A percentile compares a stretch with the other conserved stretches of the same genome.
Conservation (phyloP, 2,113 vertebrate species). For the Actenoides lindsayi region DNA sequence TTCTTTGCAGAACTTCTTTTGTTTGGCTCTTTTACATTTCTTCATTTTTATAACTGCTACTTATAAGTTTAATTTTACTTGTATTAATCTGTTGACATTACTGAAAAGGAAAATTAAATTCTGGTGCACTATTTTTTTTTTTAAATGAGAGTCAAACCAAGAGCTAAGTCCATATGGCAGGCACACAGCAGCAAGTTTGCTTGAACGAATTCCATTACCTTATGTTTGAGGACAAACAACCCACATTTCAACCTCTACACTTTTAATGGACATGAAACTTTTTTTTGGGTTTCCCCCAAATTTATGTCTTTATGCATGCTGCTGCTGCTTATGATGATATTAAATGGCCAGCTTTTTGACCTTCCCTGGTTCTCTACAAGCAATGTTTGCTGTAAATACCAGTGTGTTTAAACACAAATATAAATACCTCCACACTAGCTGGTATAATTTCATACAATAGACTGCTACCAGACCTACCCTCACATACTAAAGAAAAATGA, state of each 20-base stretch:
- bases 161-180: not conserved
- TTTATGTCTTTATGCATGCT: not conserved
- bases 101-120: not conserved
- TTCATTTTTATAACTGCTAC: not conserved
- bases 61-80: not conserved
- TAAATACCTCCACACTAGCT: not conserved
- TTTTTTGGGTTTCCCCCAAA: not conserved
- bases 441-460: not conserved
- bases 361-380: not conserved
- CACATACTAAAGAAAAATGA: not conserved
- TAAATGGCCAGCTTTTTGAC: not conserved
- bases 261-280: not conserved
- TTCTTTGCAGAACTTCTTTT: not conserved
- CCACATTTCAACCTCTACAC: not conserved
- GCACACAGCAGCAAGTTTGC: not conserved
- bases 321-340: not conserved
- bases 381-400: rapidly evolving
- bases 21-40: not conserved
- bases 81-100: not conserved
- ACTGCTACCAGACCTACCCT: not conserved
- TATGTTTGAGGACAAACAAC: not conserved
- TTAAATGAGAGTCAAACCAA: not conserved
- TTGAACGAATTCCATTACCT: not conserved
- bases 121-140: not conserved
- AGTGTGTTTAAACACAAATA: too few relatives aligned